phyloP scores from a whole-genome alignment of 2,797 vertebrate genomes.

The Mormyrops attenuatus region DNA sequence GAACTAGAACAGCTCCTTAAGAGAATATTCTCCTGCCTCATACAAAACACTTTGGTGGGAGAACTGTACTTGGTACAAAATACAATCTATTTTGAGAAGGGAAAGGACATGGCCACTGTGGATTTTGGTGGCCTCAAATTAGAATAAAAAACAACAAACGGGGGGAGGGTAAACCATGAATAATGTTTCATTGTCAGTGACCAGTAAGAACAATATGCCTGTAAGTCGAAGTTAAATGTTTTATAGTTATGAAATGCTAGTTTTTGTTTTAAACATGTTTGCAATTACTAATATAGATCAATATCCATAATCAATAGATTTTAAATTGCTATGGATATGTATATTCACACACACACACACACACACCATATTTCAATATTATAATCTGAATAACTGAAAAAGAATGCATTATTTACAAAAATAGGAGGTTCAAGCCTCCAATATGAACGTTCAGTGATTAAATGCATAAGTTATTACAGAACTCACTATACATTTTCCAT shows the following conservation, averaged over 20 bases:
- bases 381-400: background rate
- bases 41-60: background rate
- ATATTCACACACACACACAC: background rate
- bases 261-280: background rate
- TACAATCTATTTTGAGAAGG: background rate
- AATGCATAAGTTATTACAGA: background rate
- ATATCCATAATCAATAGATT: constrained; percentile 4
- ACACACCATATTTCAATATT: background rate
- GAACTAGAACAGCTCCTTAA: background rate
- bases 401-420: background rate
- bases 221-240: background rate
- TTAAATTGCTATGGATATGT: background rate
- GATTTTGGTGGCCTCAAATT: background rate
- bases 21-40: background rate
- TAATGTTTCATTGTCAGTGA: background rate
- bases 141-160: background rate
- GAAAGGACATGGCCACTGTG: background rate
- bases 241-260: constrained; percentile 6
- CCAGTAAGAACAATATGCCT: background rate
- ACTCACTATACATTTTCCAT: background rate
- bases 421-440: background rate
- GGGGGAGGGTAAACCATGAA: background rate
- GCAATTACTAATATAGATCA: constrained; percentile 1
- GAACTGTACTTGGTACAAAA: background rate
- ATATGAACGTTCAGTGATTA: background rate